A percentile compares a stretch with the other conserved stretches of the same genome.
These are phyloP conservation scores for Rhabdornis inornatus DNA, from an alignment of 2,113 vertebrate species.

Conservation along the genomic window DNA sequence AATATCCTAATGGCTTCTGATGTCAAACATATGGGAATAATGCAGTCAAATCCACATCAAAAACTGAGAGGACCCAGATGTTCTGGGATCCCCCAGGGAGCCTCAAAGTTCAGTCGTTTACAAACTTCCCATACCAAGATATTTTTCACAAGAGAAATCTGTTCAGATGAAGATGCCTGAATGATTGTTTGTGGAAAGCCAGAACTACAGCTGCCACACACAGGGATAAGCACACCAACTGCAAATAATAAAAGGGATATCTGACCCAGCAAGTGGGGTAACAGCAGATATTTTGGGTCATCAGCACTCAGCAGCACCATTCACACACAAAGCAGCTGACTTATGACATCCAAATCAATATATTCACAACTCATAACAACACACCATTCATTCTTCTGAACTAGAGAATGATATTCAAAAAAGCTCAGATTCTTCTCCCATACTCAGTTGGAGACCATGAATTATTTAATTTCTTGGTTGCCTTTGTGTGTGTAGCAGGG, in stretches of 20 bases:
- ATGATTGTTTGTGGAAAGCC: neutral
- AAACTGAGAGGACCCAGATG: neutral
- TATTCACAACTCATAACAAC: constrained; percentile 25
- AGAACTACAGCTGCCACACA: neutral
- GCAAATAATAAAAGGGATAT: neutral
- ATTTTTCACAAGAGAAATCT: neutral
- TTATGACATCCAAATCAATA: constrained; percentile 21
- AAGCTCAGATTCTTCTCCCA: constrained; percentile 1
- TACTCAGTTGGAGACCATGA: constrained; percentile 45
- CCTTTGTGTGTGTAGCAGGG: constrained; percentile 4
- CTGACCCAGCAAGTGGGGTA: neutral
- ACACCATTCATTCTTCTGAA: constrained; percentile 16
- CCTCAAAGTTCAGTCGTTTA: neutral
- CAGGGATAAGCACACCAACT: neutral
- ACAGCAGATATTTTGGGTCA: neutral
- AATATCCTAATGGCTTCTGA: neutral
- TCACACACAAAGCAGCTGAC: neutral
- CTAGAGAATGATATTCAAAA: constrained; percentile 51
- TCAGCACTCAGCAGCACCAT: constrained; percentile 1
- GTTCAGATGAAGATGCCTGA: neutral
- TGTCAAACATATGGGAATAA: neutral
- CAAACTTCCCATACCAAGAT: neutral
- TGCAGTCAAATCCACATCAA: neutral
- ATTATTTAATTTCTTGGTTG: constrained; percentile 70
- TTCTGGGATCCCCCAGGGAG: neutral